phyloP scores from a whole-genome alignment of 2,113 vertebrate species.

The Collichthys lucidus region DNA sequence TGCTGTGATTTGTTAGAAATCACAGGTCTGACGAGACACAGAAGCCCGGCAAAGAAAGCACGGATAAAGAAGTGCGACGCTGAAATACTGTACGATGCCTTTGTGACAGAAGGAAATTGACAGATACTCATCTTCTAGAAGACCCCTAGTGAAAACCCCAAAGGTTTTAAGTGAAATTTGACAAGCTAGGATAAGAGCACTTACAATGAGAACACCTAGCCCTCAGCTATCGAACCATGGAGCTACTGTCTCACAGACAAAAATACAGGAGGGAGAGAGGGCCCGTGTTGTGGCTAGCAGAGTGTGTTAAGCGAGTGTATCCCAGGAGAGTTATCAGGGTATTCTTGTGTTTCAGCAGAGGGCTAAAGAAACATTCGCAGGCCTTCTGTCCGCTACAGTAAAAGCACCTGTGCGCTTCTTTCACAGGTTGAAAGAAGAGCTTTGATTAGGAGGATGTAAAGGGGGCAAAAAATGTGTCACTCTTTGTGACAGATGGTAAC shows the following conservation, averaged over 20 bases:
- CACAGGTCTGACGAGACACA: not conserved
- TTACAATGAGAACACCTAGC: constrained; percentile 65
- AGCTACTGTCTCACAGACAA: constrained; percentile 29
- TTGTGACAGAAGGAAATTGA: constrained; percentile 11
- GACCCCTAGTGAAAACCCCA: constrained; percentile 32
- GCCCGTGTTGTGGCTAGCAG: constrained; percentile 77
- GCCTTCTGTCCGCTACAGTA: constrained; percentile 23
- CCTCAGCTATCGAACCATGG: constrained; percentile 21
- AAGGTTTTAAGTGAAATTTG: constrained; percentile 70
- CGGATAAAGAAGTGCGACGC: not conserved
- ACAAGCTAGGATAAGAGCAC: constrained; percentile 69
- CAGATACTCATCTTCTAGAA: constrained; percentile 50
- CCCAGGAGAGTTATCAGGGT: constrained; percentile 70
- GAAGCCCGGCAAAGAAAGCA: not conserved
- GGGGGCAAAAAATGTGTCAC: not conserved
- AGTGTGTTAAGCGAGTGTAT: constrained; percentile 72
- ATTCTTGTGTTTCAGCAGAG: constrained; percentile 65
- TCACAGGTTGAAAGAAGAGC: not conserved
- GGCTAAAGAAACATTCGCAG: constrained; percentile 60
- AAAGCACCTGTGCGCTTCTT: constrained; percentile 46
- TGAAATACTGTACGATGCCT: constrained; percentile 13
- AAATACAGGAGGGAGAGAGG: constrained; percentile 32
- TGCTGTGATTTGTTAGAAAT: not conserved
- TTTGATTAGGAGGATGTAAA: not conserved
- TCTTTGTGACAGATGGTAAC: constrained; percentile 14